These are phyloP conservation scores for Craterocephalus amniculus DNA, from an alignment of 2,797 vertebrate genomes.

Conservation along the genomic window DNA sequence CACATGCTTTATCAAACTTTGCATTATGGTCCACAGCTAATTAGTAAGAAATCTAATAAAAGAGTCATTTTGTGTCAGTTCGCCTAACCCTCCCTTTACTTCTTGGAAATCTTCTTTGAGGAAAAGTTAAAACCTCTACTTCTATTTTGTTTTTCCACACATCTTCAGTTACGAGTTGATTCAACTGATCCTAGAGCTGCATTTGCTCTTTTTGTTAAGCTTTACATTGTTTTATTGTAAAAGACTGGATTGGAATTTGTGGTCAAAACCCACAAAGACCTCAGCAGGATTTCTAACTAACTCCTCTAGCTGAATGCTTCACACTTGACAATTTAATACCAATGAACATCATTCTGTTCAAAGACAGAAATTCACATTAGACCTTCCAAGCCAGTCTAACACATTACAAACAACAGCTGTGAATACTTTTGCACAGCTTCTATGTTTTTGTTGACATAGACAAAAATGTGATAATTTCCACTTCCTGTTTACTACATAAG, in stretches of 20 bases:
- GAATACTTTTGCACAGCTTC: background rate
- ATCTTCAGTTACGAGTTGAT: background rate
- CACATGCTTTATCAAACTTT: constrained; percentile 27
- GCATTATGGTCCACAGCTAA: constrained; percentile 17
- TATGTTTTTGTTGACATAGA: no score
- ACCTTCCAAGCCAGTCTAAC: no score
- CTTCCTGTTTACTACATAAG: no score
- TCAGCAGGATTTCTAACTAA: no score
- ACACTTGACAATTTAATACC: background rate
- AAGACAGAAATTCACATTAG: background rate
- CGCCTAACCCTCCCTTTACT: background rate
- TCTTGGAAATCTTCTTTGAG: background rate
- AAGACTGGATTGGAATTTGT: background rate
- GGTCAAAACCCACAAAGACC: no score
- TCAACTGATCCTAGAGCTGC: background rate
- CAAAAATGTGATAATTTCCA: no score
- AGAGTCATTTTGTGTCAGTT: background rate
- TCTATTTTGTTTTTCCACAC: background rate
- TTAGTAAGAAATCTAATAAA: constrained; percentile 43
- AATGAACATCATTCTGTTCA: background rate
- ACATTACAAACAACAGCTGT: no score
- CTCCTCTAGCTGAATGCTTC: no score
- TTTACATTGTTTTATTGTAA: background rate
- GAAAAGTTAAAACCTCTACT: background rate
- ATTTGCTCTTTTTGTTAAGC: background rate